A percentile compares a stretch with the other conserved stretches of the same genome.
Evolutionary conservation across 2,888 invertebrate genomes (phyloP).

Genomic region (Nemotelus nigrinus): DNA sequence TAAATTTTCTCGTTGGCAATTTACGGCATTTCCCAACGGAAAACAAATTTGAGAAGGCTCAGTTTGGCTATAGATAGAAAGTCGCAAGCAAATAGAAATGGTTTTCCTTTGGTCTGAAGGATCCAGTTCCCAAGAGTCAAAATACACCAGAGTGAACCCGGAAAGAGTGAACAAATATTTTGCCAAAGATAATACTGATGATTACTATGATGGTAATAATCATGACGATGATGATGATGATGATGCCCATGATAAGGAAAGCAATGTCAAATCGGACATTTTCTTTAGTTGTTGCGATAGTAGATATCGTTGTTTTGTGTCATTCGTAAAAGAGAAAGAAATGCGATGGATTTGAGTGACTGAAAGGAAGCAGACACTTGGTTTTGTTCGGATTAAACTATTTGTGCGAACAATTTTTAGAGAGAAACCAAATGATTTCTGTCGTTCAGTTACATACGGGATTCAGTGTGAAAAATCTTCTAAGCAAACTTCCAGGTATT

Average conservation of each 20-base stretch:
- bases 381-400: not conserved
- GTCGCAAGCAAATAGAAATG: not conserved
- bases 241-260: not conserved
- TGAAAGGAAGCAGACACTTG: not conserved
- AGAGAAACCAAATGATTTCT: no score
- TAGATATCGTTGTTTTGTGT: no score
- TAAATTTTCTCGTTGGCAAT: conserved; percentile 19
- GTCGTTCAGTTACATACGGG: no score
- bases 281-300: not conserved
- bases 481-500: no score
- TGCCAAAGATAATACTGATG: conserved; percentile 25
- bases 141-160: not conserved
- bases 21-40: conserved; percentile 18
- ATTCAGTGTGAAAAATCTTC: no score
- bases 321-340: no score
- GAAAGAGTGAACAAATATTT: conserved; percentile 29
- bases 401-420: not conserved
- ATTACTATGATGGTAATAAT: conserved; percentile 22
- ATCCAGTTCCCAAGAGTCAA: not conserved
- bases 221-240: conserved; percentile 22
- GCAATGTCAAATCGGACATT: not conserved
- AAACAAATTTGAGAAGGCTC: conserved; percentile 24
- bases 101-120: not conserved
- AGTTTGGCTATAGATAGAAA: not conserved
- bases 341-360: no score